phyloP scores from a whole-genome alignment of 2,113 vertebrate species.

The Orientallactaga bullata region DNA sequence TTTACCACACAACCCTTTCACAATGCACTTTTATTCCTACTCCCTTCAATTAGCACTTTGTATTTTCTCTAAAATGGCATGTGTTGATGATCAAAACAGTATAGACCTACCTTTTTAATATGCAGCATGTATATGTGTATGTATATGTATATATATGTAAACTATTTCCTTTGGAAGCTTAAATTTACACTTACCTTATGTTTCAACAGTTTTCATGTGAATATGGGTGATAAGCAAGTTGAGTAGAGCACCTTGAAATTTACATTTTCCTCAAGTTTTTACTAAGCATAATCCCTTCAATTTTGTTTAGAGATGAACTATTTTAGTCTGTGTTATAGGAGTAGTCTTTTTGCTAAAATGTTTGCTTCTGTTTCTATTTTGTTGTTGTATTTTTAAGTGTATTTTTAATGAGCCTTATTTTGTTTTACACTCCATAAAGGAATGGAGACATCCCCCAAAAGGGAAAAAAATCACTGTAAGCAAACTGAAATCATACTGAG shows the following conservation, averaged over 20 bases:
- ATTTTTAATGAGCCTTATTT: neutral
- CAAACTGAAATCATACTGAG: neutral
- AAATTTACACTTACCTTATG: slow-evolving; percentile 47
- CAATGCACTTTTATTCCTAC: neutral
- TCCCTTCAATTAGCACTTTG: neutral
- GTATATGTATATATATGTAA: neutral
- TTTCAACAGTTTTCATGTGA: slow-evolving; percentile 62
- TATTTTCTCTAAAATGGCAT: slow-evolving; percentile 23
- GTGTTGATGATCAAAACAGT: neutral
- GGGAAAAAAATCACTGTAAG: neutral
- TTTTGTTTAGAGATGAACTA: neutral
- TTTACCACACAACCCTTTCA: neutral
- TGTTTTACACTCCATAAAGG: neutral
- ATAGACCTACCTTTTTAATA: slow-evolving; percentile 3
- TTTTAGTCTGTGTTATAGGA: neutral
- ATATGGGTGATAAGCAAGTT: slow-evolving; percentile 26
- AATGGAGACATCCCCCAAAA: neutral
- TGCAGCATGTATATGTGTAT: neutral
- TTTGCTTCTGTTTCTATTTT: neutral
- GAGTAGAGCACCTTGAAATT: neutral
- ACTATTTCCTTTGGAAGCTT: slow-evolving; percentile 29
- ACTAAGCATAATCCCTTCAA: slow-evolving; percentile 17
- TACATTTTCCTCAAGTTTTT: slow-evolving; percentile 23
- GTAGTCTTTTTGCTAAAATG: neutral
- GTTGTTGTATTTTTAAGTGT: neutral